These are phyloP conservation scores for Hippopotamyrus pictus DNA, from an alignment of 2,797 vertebrate species.

Conservation along the genomic window DNA sequence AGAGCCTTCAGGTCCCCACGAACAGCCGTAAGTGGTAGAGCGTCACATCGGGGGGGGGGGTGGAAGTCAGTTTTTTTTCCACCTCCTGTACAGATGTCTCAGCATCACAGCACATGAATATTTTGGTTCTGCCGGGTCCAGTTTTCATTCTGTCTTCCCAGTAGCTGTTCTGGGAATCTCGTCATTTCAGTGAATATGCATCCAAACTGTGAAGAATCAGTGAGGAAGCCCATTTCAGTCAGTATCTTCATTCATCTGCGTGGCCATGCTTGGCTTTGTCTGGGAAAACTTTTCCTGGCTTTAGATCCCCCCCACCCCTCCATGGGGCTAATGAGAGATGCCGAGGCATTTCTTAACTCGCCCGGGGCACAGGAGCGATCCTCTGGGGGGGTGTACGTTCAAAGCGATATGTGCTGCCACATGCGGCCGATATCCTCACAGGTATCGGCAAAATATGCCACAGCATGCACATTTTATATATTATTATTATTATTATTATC, in stretches of 20 bases:
- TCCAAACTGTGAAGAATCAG: neutral
- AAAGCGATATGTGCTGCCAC: constrained; percentile 26
- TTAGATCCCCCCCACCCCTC: neutral
- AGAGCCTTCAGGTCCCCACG: constrained; percentile 21
- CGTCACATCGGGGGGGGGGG: neutral
- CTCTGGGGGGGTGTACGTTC: constrained; percentile 37
- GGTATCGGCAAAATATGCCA: constrained; percentile 13
- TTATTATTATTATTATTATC: constrained; percentile 8
- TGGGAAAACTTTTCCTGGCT: neutral
- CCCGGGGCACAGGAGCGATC: constrained; percentile 50
- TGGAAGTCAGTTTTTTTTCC: neutral
- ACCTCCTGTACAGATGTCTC: neutral
- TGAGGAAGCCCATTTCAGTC: neutral
- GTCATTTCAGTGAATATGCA: neutral
- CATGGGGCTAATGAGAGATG: constrained; percentile 9
- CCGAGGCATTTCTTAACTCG: constrained; percentile 39
- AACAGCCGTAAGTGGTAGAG: constrained; percentile 31
- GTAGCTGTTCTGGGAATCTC: neutral
- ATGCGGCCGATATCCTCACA: neutral
- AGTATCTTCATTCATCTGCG: neutral
- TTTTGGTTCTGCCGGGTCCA: neutral
- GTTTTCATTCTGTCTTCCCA: neutral
- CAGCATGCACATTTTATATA: constrained; percentile 28
- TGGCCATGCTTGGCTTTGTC: neutral
- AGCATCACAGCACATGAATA: neutral